A percentile compares a stretch with the other conserved stretches of the same genome.
These are phyloP conservation scores for Coecobrya sp. DNA, from an alignment of 2,888 invertebrate genomes.

Conservation along the genomic window DNA sequence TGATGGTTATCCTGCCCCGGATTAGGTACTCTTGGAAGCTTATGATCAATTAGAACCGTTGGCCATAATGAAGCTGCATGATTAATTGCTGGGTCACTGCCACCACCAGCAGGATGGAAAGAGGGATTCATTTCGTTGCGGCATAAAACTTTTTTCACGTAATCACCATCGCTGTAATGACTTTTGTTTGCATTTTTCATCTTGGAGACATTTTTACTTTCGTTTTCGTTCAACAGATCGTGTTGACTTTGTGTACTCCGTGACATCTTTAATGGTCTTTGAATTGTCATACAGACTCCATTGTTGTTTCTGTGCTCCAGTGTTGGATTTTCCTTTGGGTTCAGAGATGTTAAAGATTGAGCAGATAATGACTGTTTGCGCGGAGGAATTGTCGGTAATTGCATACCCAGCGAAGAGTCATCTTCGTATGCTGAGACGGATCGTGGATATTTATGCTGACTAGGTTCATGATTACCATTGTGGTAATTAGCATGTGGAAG, in stretches of 20 bases:
- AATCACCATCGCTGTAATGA: constrained; percentile 32
- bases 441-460: constrained; percentile 24
- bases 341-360: constrained; percentile 9
- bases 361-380: constrained; percentile 68
- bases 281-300: constrained; percentile 16
- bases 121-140: constrained; percentile 43
- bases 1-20: constrained; percentile 54
- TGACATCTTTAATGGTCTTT: constrained; percentile 32
- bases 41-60: constrained; percentile 74
- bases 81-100: constrained; percentile 49
- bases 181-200: not conserved
- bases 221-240: not conserved
- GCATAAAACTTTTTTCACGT: not conserved
- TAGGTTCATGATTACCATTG: constrained; percentile 50
- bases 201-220: not conserved
- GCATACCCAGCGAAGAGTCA: not conserved
- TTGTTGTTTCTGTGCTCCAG: constrained; percentile 34
- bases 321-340: not conserved
- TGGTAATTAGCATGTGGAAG: constrained; percentile 25
- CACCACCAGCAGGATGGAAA: constrained; percentile 9
- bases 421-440: not conserved
- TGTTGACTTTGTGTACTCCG: constrained; percentile 11
- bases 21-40: constrained; percentile 75
- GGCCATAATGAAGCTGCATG: constrained; percentile 58
- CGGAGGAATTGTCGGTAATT: constrained; percentile 63